These are phyloP conservation scores for Pelecanoides urinatrix DNA, from an alignment of 2,113 vertebrate species.

Conservation along the genomic window DNA sequence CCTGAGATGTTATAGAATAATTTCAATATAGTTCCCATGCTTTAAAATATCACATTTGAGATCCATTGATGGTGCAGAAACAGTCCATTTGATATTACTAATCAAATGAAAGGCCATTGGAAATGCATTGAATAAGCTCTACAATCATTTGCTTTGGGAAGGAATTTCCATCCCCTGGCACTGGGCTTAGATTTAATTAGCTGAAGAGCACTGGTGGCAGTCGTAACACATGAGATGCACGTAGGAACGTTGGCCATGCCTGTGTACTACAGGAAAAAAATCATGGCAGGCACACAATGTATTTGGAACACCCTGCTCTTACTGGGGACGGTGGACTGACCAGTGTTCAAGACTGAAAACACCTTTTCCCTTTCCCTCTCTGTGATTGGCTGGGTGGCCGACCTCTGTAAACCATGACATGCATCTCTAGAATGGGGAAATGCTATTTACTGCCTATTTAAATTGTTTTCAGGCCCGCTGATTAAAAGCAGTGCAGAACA, in stretches of 20 bases:
- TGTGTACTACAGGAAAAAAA: not conserved
- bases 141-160: not conserved
- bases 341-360: not conserved
- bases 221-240: rapidly evolving
- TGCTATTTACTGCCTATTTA: not conserved
- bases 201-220: not conserved
- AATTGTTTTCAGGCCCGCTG: not conserved
- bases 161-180: not conserved
- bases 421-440: not conserved
- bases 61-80: not conserved
- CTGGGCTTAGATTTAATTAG: not conserved
- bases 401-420: not conserved
- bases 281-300: not conserved
- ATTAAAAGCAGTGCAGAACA: not conserved
- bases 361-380: not conserved
- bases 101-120: not conserved
- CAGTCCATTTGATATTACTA: not conserved
- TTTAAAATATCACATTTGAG: not conserved
- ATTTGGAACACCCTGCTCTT: not conserved
- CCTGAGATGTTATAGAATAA: not conserved
- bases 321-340: not conserved
- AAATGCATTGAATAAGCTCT: not conserved
- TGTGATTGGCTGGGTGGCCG: not conserved
- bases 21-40: not conserved
- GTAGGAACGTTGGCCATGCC: not conserved